Evolutionary conservation across 2,888 invertebrate genomes (phyloP), one percentile per base, ranked within the genome.

Genomic region (Sarcophaga caerulescens): DNA sequence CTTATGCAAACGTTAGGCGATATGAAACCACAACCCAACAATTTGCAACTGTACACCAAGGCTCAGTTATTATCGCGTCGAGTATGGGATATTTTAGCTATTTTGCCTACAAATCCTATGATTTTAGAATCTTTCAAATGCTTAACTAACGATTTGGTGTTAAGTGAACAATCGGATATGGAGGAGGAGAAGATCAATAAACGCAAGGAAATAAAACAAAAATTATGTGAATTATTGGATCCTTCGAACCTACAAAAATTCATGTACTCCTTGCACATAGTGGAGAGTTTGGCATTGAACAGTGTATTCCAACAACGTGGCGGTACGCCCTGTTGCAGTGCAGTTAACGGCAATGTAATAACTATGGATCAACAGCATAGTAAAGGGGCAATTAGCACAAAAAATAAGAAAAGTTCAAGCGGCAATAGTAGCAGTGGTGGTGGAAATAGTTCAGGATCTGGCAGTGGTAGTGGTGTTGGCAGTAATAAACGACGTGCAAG

Each of bases 221-320:
- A 92, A 88, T 89, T 98, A 69, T 95, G 95, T 23, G 96, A 96
- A 89, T 93, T 98, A 1, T 94, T 99, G 14, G 97, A 98, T 93
- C 97, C 98, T 0, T 95, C 96, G 45, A 97, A 97, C 92, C 97
- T 98, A 0, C 98, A 98, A 93, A 98, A 98, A 92, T 95, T 99
- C 76, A 98, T 98, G 97, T 99, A 99, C 92, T 98, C 98, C 0
- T 93, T 98, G 85, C 98, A 98, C 92, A 98, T 98, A 88, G 97
- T 98, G 0, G 97, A 97, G 92, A 96, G 96, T 59, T 93, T 97
- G 35, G 95, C 93, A 0, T 83, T 93, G 4, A 92, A 91, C 78
- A 92, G 92, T 81, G 89, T 90, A 19, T 87, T 89, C 3, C 89
- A 90, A 44, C 87, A 88, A 57, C 85, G 90, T 21, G 88, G 89